These are phyloP conservation scores for Archaeoteleia sp. DNA, from an alignment of 2,888 invertebrate species.

Conservation along the genomic window DNA sequence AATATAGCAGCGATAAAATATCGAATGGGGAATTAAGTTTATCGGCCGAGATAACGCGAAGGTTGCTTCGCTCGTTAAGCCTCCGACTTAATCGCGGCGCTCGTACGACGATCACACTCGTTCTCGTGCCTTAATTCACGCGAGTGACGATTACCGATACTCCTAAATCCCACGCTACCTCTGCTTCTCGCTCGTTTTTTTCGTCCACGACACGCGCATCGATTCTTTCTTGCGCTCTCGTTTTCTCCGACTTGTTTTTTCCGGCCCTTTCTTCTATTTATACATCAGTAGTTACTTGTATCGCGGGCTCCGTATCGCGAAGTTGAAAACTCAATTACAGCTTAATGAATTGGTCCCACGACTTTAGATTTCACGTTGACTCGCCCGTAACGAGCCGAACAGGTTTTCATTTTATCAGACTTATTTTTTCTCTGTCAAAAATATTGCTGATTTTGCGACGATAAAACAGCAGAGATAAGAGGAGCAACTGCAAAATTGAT, in stretches of 20 bases:
- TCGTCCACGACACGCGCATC: conserved; percentile 53
- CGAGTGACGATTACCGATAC: conserved; percentile 45
- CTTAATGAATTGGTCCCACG: conserved; percentile 72
- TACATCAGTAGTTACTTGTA: conserved; percentile 62
- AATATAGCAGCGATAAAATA: conserved; percentile 40
- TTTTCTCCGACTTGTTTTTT: conserved; percentile 51
- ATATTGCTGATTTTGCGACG: conserved; percentile 33
- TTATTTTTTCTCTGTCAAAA: conserved; percentile 33
- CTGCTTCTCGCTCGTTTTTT: conserved; percentile 41
- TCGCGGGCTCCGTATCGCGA: conserved; percentile 68
- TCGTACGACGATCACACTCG: conserved; percentile 71
- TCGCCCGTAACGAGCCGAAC: conserved; percentile 51
- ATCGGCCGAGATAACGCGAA: conserved; percentile 46
- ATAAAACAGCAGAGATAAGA: conserved; percentile 37
- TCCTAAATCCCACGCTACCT: conserved; percentile 43
- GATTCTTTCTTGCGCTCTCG: conserved; percentile 49
- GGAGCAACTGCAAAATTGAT: conserved; percentile 20
- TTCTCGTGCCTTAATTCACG: conserved; percentile 69
- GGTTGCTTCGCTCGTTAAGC: conserved; percentile 69
- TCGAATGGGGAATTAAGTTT: conserved; percentile 45
- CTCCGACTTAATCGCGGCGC: conserved; percentile 71
- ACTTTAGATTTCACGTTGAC: conserved; percentile 45
- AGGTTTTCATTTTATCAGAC: conserved; percentile 47
- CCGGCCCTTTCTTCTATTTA: conserved; percentile 40
- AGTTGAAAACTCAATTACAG: conserved; percentile 75